Percentiles rank a stretch among this genome's conserved stretches.
Evolutionary conservation across 2,888 invertebrate species (phyloP).

Genomic region (Galerucella pusilla): DNA sequence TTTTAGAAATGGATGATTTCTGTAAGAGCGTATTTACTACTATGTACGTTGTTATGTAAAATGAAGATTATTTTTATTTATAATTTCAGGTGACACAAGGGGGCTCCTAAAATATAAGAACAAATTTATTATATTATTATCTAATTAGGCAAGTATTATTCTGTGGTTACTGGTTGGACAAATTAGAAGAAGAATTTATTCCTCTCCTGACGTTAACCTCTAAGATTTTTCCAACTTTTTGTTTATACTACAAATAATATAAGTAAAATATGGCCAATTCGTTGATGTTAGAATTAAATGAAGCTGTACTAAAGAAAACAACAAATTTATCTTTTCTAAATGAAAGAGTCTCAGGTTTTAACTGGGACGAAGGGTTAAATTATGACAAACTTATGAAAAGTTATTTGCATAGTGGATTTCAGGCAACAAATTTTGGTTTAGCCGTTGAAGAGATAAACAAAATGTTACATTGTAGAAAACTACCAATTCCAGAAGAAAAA

Average conservation of each 20-base stretch:
- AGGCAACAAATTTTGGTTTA: constrained; percentile 94
- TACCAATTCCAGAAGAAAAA: constrained; percentile 76
- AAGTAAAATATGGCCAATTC: constrained; percentile 38
- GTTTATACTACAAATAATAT: constrained; percentile 1
- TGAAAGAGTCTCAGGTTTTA: constrained; percentile 82
- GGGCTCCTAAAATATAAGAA: too few species aligned
- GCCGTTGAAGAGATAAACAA: constrained; percentile 91
- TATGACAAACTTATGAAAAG: constrained; percentile 85
- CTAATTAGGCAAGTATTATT: too few species aligned
- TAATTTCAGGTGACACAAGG: too few species aligned
- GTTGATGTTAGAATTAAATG: constrained; percentile 41
- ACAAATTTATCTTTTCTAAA: constrained; percentile 55
- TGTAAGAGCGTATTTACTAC: too few species aligned
- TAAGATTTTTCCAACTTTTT: neutral
- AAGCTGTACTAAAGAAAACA: constrained; percentile 59
- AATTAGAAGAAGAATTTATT: too few species aligned
- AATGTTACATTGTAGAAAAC: constrained; percentile 84
- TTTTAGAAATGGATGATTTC: too few species aligned
- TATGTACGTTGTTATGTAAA: too few species aligned
- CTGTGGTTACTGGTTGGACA: too few species aligned
- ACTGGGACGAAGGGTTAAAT: constrained; percentile 91
- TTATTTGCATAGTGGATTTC: constrained; percentile 90
- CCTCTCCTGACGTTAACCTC: neutral
- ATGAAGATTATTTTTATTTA: too few species aligned
- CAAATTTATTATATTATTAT: too few species aligned